phyloP scores from a whole-genome alignment of 2,888 invertebrate genomes.

The Synergus umbraculus region DNA sequence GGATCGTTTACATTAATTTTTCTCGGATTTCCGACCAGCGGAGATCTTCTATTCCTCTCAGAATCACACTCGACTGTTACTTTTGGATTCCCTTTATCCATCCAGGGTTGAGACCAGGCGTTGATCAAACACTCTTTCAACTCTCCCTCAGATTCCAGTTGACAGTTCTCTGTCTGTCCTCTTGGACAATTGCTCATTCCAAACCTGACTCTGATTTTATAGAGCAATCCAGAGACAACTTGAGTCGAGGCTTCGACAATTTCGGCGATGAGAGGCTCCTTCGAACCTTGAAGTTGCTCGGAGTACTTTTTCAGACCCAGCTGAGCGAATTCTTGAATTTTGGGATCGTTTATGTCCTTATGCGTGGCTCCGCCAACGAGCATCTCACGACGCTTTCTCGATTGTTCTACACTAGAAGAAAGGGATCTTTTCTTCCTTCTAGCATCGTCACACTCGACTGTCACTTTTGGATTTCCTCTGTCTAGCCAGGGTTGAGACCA shows the following conservation, averaged over 20 bases:
- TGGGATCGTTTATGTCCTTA: conserved; percentile 54
- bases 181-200: conserved; percentile 80
- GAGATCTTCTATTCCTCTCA: neutral
- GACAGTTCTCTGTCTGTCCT: conserved; percentile 64
- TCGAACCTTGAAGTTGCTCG: conserved; percentile 52
- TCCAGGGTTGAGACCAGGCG: conserved; percentile 82
- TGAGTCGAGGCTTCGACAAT: conserved; percentile 78
- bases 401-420: conserved; percentile 52
- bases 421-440: conserved; percentile 47
- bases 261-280: conserved; percentile 70
- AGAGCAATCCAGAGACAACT: conserved; percentile 80
- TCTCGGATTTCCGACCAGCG: conserved; percentile 45
- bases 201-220: conserved; percentile 81
- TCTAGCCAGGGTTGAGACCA: conserved; percentile 82
- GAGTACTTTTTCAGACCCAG: conserved; percentile 63
- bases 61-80: conserved; percentile 55
- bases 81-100: conserved; percentile 75
- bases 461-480: conserved; percentile 67
- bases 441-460: conserved; percentile 37
- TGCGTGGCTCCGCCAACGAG: conserved; percentile 46
- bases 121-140: conserved; percentile 76
- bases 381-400: neutral
- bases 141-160: conserved; percentile 65
- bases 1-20: conserved; percentile 52
- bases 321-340: conserved; percentile 56